Evolutionary conservation across 2,113 vertebrate genomes (phyloP).

Genomic region (Serilophus lunatus): DNA sequence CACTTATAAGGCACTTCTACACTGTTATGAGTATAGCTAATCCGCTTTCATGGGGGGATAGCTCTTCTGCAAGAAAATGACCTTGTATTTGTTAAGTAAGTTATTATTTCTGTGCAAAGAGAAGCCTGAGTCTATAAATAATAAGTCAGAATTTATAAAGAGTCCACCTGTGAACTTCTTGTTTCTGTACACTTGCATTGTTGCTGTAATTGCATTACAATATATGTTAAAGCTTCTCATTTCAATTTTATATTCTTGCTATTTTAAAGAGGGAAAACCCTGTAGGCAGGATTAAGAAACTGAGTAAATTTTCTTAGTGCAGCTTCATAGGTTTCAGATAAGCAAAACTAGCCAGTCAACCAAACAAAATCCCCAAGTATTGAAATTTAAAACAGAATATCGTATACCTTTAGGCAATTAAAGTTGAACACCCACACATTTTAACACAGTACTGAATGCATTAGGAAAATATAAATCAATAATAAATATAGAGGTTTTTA

Average conservation of each 20-base stretch:
- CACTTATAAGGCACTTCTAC: slow-evolving; percentile 2
- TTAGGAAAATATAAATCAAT: neutral
- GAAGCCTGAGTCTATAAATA: neutral
- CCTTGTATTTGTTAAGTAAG: slow-evolving; percentile 47
- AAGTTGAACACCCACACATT: neutral
- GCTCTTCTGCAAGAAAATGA: neutral
- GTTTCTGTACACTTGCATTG: neutral
- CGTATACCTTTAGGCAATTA: neutral
- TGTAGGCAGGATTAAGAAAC: neutral
- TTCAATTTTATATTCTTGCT: neutral
- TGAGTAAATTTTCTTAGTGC: neutral
- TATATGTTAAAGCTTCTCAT: neutral
- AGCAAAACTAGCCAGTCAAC: neutral
- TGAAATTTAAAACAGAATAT: neutral
- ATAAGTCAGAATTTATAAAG: neutral
- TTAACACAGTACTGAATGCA: neutral
- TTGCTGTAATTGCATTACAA: neutral
- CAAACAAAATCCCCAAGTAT: neutral
- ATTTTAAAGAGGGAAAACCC: neutral
- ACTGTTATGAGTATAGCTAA: slow-evolving; percentile 13
- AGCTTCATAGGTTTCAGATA: neutral
- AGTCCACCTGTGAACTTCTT: neutral
- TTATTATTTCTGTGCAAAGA: slow-evolving; percentile 35
- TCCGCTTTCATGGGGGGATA: slow-evolving; percentile 35
- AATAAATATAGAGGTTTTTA: neutral